phyloP scores from a whole-genome alignment of 2,888 invertebrate species.

The Lithosia quadra region DNA sequence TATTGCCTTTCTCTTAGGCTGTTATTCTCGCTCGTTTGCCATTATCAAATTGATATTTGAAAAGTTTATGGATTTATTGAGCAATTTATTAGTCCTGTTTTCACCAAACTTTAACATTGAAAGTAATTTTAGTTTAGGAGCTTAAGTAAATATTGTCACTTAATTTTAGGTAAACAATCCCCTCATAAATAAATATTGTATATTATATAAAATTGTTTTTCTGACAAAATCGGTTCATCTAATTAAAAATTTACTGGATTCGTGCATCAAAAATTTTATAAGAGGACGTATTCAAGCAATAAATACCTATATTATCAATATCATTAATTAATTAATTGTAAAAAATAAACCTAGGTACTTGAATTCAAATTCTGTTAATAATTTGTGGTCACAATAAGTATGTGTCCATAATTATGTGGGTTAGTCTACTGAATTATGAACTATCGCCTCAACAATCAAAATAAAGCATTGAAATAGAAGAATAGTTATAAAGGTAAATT shows the following conservation, averaged over 20 bases:
- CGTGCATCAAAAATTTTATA: not conserved
- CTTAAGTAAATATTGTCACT: not conserved
- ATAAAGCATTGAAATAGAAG: too few species aligned
- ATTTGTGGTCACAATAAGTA: too few species aligned
- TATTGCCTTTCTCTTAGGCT: constrained; percentile 55
- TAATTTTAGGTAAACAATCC: not conserved
- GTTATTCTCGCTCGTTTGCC: constrained; percentile 46
- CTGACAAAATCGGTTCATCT: not conserved
- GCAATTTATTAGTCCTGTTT: constrained; percentile 17
- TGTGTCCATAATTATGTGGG: too few species aligned
- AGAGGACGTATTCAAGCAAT: not conserved
- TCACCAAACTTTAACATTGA: constrained; percentile 5
- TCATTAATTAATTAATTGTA: too few species aligned
- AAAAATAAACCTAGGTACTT: too few species aligned
- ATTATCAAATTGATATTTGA: constrained; percentile 58
- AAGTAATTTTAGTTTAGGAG: constrained; percentile 6
- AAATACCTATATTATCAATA: too few species aligned
- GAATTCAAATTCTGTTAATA: too few species aligned
- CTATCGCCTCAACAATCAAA: too few species aligned
- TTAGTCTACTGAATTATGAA: too few species aligned
- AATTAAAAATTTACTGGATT: not conserved
- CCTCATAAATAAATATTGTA: not conserved
- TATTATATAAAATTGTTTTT: not conserved
- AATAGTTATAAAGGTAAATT: too few species aligned
- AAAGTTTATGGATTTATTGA: constrained; percentile 44